A percentile compares a stretch with the other conserved stretches of the same genome.
Conservation (phyloP, 2,888 invertebrate species). For the Apamea sordens region DNA sequence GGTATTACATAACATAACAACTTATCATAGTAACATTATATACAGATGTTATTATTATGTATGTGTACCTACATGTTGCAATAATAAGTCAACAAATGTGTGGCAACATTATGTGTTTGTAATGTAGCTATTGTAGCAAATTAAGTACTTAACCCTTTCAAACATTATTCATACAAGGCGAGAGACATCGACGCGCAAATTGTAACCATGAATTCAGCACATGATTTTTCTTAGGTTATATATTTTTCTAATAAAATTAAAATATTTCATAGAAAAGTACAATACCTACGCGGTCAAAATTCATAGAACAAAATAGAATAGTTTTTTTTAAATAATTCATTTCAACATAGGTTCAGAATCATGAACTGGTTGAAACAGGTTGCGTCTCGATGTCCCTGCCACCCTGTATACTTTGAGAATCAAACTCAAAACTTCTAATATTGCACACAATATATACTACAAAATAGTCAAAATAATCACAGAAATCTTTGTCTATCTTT, state of each 20-base stretch:
- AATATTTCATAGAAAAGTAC: too few species aligned
- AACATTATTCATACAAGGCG: not conserved
- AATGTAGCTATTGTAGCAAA: not conserved
- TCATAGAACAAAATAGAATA: too few species aligned
- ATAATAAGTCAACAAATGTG: not conserved
- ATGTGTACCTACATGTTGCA: not conserved
- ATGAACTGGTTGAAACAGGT: too few species aligned
- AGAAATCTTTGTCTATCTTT: conserved; percentile 20
- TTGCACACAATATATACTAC: conserved; percentile 26
- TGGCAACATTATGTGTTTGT: not conserved
- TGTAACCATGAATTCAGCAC: too few species aligned
- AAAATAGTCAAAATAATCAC: conserved; percentile 47
- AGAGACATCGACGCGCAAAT: too few species aligned
- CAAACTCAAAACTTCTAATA: conserved; percentile 16
- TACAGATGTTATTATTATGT: not conserved
- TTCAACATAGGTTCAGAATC: too few species aligned
- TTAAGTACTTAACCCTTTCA: not conserved
- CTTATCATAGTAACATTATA: not conserved
- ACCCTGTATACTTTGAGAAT: not conserved
- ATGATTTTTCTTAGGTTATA: too few species aligned
- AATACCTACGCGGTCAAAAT: too few species aligned
- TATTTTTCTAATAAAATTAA: too few species aligned
- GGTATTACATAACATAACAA: not conserved
- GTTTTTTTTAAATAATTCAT: too few species aligned
- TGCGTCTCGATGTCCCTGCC: too few species aligned